phyloP scores from a whole-genome alignment of 2,113 vertebrate genomes.

The Accipiter cooperii region DNA sequence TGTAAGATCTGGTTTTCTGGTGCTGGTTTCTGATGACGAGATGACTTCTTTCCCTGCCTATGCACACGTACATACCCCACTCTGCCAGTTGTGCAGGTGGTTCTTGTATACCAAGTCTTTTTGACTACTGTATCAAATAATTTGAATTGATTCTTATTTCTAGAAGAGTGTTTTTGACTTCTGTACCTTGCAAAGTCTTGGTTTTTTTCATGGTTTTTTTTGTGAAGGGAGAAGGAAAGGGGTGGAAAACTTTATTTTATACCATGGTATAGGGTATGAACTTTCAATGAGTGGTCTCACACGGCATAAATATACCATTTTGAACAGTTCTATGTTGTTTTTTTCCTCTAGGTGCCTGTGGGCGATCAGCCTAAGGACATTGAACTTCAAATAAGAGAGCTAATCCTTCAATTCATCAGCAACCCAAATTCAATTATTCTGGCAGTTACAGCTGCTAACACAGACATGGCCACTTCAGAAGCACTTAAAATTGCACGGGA shows the following conservation, averaged over 20 bases:
- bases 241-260: neutral
- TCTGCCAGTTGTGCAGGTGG: neutral
- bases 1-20: neutral
- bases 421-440: slow-evolving; percentile 98
- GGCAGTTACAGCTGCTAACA: slow-evolving; percentile 96
- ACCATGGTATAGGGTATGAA: neutral
- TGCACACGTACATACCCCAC: neutral
- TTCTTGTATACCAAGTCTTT: neutral
- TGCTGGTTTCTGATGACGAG: neutral
- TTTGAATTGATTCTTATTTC: neutral
- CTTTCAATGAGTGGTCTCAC: neutral
- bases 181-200: neutral
- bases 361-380: slow-evolving; percentile 98
- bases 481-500: slow-evolving; percentile 95
- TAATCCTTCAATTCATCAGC: slow-evolving; percentile 92
- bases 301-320: neutral
- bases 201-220: neutral
- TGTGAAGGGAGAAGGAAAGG: neutral
- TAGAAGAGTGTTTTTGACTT: neutral
- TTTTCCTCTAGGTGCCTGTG: slow-evolving; percentile 83
- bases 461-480: slow-evolving; percentile 98
- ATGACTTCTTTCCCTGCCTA: neutral
- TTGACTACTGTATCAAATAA: neutral
- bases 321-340: neutral
- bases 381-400: slow-evolving; percentile 92